Base-by-base conservation (phyloP, 23 tunicate genomes). In the Halocynthia aurantium region DNA sequence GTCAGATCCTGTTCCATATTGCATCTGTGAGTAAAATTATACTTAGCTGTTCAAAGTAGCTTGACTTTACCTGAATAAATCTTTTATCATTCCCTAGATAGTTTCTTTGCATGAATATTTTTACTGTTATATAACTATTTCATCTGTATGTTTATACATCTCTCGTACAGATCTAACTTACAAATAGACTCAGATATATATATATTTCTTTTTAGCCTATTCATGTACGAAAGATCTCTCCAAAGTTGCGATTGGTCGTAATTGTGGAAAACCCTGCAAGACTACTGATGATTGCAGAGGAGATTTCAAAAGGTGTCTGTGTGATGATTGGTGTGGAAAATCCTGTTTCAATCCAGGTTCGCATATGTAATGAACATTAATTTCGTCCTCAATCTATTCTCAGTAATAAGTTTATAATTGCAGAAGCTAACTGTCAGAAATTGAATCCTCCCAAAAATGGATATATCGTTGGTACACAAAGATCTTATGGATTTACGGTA, bases 261-360 rank as follows among this genome's bases (percentile, higher is more conserved):
- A 4, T 54, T 74, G 78, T 31, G 64, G 78, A 7, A 74, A 74
- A 44, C 55, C 50, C 1, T 74, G 78, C 21, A 54, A 74, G 15
- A 53, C 50, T 7, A 64, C 55, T 54, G 61, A 62, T 8, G 62
- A 74, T 53, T 74, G 78, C 63, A 52, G 64, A 56, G 78, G 78
- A 7, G 57, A 44, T 20, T 74, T 74, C 78, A 74, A 74, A 12
- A 53, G 31, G 31, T 74, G 78, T n/a, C 17, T 10, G 5, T 74
- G 78, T 54, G 78, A 74, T 56, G 78, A 74, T 53, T 74, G 78
- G 78, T 74, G 78, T n/a, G 78, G 78, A 13, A 74, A 74, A 56
- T 53, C 78, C 0, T 74, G 78, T 74, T 74, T 54, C 5, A 74
- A 74, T 31, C 78, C 78, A 74, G 64, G 78, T 74, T 54, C 6